phyloP scores from a whole-genome alignment of 2,888 invertebrate species.

The Elmis aenea region DNA sequence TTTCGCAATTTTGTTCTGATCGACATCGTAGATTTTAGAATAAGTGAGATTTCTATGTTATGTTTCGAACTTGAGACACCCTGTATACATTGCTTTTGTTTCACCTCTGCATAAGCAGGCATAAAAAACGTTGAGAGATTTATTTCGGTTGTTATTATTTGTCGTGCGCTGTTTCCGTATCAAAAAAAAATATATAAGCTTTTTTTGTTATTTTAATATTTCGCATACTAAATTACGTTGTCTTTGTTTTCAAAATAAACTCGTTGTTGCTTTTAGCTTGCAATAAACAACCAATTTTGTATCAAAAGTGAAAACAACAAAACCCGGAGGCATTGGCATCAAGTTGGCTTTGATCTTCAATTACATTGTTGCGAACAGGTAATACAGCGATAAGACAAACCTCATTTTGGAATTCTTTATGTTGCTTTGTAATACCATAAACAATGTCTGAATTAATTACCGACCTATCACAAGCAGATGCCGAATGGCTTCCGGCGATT shows the following conservation, averaged over 20 bases:
- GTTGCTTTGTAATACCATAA: slow-evolving; percentile 21
- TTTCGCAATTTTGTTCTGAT: no score
- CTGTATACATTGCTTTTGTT: no score
- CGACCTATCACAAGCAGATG: slow-evolving; percentile 20
- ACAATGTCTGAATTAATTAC: slow-evolving; percentile 22
- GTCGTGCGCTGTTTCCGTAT: no score
- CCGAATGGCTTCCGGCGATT: slow-evolving; percentile 15
- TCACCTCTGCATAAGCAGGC: no score
- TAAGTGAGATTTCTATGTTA: no score
- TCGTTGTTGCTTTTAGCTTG: slow-evolving; percentile 16
- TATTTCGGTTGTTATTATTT: no score
- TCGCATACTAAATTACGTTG: no score
- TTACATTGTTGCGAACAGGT: slow-evolving; percentile 21
- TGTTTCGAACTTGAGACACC: no score
- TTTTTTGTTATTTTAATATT: no score
- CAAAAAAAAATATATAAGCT: no score
- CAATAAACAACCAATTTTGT: slow-evolving; percentile 18
- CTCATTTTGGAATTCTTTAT: slow-evolving; percentile 17
- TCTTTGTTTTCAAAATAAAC: slow-evolving; percentile 11
- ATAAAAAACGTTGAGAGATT: no score
- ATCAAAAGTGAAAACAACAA: slow-evolving; percentile 10
- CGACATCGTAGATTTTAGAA: no score
- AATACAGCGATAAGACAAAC: slow-evolving; percentile 10
- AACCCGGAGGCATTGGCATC: slow-evolving; percentile 12
- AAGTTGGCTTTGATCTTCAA: slow-evolving; percentile 20